A percentile compares a stretch with the other conserved stretches of the same genome.
phyloP scores from a whole-genome alignment of 2,797 vertebrate genomes.

The Eremophila alpestris region DNA sequence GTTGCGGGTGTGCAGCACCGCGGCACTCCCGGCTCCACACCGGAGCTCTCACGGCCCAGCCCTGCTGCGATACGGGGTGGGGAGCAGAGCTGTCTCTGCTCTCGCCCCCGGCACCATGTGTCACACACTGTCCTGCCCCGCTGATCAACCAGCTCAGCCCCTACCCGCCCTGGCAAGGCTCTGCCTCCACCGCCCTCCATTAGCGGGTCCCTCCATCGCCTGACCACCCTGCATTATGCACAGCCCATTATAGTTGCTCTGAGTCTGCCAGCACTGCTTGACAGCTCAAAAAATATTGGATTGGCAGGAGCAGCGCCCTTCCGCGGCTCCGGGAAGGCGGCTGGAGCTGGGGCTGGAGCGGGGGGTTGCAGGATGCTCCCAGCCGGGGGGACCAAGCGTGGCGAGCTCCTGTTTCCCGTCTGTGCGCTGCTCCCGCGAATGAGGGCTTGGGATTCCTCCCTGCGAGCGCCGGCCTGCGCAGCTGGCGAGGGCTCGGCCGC shows the following conservation, averaged over 20 bases:
- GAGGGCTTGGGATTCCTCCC: not conserved
- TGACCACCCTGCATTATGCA: not conserved
- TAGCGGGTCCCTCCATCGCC: not conserved
- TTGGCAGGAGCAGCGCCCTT: not conserved
- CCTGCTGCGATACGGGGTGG: not conserved
- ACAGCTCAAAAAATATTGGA: not conserved
- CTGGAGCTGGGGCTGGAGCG: fast-evolving
- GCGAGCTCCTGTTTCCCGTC: not conserved
- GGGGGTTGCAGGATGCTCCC: not conserved
- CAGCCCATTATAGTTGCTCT: not conserved
- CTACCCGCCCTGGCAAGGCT: not conserved
- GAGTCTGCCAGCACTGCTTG: not conserved
- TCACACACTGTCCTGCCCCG: not conserved
- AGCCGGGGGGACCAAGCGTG: fast-evolving
- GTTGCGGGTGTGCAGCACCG: not conserved
- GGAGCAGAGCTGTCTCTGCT: not conserved
- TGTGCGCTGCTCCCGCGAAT: fast-evolving
- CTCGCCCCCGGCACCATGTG: not conserved
- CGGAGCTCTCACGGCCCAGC: not conserved
- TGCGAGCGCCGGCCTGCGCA: not conserved
- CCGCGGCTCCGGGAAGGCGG: not conserved
- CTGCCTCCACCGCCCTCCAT: not conserved
- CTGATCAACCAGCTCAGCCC: not conserved
- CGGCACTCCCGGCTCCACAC: not conserved
- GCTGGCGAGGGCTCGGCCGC: not conserved